These are phyloP conservation scores for Ahaetulla prasina DNA, from an alignment of 2,113 vertebrate genomes.

Conservation along the genomic window DNA sequence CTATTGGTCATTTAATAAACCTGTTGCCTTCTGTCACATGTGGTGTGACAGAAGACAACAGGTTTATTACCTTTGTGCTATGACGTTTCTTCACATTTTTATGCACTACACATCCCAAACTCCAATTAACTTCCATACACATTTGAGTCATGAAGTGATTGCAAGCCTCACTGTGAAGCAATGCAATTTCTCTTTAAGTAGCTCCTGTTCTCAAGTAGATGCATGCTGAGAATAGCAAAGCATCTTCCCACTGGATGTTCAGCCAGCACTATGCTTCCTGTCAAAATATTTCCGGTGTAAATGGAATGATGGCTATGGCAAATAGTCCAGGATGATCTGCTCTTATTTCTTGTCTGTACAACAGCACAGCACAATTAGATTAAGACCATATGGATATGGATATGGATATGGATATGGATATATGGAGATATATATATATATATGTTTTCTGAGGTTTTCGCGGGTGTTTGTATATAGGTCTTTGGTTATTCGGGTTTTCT, in stretches of 20 bases:
- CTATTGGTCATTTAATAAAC: not conserved
- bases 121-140: slow-evolving; percentile 36
- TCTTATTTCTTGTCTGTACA: slow-evolving; percentile 21
- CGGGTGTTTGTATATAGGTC: no score
- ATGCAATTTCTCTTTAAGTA: slow-evolving; percentile 46
- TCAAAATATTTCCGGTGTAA: slow-evolving; percentile 38
- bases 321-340: slow-evolving; percentile 28
- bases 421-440: no score
- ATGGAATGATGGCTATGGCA: slow-evolving; percentile 6
- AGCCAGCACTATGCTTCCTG: slow-evolving; percentile 33
- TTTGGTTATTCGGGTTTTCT: no score
- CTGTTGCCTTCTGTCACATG: no score
- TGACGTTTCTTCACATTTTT: slow-evolving; percentile 4
- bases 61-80: not conserved
- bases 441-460: no score
- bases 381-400: slow-evolving; percentile 7
- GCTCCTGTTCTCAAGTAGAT: slow-evolving; percentile 43
- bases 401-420: no score
- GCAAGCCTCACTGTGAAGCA: slow-evolving; percentile 38
- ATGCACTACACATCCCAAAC: slow-evolving; percentile 46
- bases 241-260: slow-evolving; percentile 20
- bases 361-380: slow-evolving; percentile 12
- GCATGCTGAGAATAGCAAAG: slow-evolving; percentile 48
- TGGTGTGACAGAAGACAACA: not conserved
- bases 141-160: slow-evolving; percentile 37